Evolutionary conservation across 2,888 invertebrate species (phyloP), one percentile per base, ranked within the genome.

Genomic region (Leptinotarsa tumamoca): DNA sequence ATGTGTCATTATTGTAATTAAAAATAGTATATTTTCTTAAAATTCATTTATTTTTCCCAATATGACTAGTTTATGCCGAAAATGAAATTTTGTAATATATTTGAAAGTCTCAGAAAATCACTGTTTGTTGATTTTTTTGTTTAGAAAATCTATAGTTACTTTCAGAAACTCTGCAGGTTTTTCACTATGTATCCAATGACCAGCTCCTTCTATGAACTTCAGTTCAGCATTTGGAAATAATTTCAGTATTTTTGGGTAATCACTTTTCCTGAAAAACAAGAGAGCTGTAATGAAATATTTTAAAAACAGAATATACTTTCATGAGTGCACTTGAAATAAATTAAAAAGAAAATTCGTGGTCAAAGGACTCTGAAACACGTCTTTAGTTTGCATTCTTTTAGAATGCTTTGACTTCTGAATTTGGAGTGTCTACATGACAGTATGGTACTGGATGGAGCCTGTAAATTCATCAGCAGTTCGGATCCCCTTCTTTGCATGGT

Each of bases 181-280:
- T 79, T 98, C 98, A 80, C 95, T 94, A 87, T 99, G 98, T 0
- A 98, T 93, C 95, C 97, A 96, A 88, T 99, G 98, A 0, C 97
- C 96, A 7, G 98, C 95, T 54, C 94, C 95, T 69, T 92, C 91
- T 71, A 97, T 91, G 81, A 92, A 94, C 67, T 90, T 87, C 83
- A 97, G 90, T 79, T 92, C 89, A 0, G 94, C 94, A 10, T 90
- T 87, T 0, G 96, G 95, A 85, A 97, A 97, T 72, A 94, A 89
- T 78, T 92, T 90, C 84, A 90, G 90, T 73, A 96, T 95, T 74
- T 89, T 89, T 5, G 89, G 88, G 67, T 93, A 90, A 85, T 95
- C 94, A 14, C 87, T 85, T 78, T 88, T 87, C 78, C 90, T 91
- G 78, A 56, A 84, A 82, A 43, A 43, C 43, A 43, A 33, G 33